Percentiles rank a stretch among this genome's conserved stretches.
These are phyloP conservation scores for Ceriagrion tenellum DNA, from an alignment of 2,888 invertebrate species.

Conservation along the genomic window DNA sequence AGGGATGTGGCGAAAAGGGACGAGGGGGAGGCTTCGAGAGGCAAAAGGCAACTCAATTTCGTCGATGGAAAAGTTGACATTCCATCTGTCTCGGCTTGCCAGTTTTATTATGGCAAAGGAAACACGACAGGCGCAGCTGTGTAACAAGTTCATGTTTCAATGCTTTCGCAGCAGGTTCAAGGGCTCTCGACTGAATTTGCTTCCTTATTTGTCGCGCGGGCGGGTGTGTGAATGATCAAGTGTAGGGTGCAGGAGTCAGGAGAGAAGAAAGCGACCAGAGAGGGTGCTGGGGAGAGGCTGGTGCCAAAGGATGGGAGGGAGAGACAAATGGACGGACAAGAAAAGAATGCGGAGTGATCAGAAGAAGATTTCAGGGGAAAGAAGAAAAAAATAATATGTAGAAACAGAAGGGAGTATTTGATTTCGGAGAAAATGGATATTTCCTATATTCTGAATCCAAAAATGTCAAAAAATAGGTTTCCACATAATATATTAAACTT, in stretches of 20 bases:
- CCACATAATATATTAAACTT: too few relatives aligned
- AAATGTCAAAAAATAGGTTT: too few relatives aligned
- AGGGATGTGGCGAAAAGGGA: neutral
- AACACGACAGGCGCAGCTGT: constrained; percentile 8
- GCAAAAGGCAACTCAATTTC: neutral
- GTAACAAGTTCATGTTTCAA: neutral
- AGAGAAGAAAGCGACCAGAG: too few relatives aligned
- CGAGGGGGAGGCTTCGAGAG: neutral
- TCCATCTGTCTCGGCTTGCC: neutral
- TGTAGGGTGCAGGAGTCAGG: neutral
- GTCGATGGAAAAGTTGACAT: constrained; percentile 1
- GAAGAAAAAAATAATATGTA: too few relatives aligned
- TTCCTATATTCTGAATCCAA: too few relatives aligned
- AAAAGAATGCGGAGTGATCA: neutral
- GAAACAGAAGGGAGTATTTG: too few relatives aligned
- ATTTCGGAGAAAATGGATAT: too few relatives aligned
- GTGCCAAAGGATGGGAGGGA: too few relatives aligned
- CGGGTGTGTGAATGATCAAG: neutral
- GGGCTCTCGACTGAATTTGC: neutral
- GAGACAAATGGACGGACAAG: neutral
- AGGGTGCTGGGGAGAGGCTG: too few relatives aligned
- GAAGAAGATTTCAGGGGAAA: neutral
- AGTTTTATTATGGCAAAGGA: neutral
- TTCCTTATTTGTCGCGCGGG: neutral
- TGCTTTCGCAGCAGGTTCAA: neutral